A percentile compares a stretch with the other conserved stretches of the same genome.
Evolutionary conservation across 2,113 vertebrate species (phyloP).

Genomic region (Willisornis vidua): DNA sequence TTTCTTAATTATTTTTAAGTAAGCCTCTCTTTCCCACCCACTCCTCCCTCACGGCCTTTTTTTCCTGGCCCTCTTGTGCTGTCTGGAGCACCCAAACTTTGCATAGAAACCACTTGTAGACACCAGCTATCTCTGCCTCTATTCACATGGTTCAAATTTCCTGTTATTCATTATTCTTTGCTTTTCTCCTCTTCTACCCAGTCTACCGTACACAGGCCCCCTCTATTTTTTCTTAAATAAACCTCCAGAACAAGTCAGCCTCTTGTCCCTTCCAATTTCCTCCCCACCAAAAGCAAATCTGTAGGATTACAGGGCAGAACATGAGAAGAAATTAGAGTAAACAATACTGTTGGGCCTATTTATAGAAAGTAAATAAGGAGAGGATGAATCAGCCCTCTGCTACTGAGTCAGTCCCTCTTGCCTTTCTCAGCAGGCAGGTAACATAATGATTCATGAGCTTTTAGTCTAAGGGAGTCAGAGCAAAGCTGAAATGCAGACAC

Average conservation of each 20-base stretch:
- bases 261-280: constrained; percentile 62
- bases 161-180: background rate
- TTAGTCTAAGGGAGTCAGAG: constrained; percentile 62
- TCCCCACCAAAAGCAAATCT: constrained; percentile 52
- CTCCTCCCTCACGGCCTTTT: no score
- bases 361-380: constrained; percentile 33
- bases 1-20: background rate
- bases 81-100: background rate
- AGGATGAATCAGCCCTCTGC: constrained; percentile 46
- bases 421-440: constrained; percentile 69
- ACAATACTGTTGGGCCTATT: constrained; percentile 37
- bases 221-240: background rate
- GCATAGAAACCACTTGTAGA: background rate
- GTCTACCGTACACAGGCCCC: background rate
- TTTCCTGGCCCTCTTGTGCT: background rate
- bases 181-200: background rate
- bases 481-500: constrained; percentile 66
- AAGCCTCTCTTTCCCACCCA: background rate
- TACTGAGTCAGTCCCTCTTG: constrained; percentile 65
- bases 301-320: constrained; percentile 45
- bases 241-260: background rate
- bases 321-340: constrained; percentile 63
- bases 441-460: constrained; percentile 59
- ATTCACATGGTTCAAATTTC: background rate
- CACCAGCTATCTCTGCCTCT: background rate